A percentile compares a stretch with the other conserved stretches of the same genome.
Evolutionary conservation across 1,140 invertebrate species (phyloP).

Genomic region (Lasioglossum albipes): DNA sequence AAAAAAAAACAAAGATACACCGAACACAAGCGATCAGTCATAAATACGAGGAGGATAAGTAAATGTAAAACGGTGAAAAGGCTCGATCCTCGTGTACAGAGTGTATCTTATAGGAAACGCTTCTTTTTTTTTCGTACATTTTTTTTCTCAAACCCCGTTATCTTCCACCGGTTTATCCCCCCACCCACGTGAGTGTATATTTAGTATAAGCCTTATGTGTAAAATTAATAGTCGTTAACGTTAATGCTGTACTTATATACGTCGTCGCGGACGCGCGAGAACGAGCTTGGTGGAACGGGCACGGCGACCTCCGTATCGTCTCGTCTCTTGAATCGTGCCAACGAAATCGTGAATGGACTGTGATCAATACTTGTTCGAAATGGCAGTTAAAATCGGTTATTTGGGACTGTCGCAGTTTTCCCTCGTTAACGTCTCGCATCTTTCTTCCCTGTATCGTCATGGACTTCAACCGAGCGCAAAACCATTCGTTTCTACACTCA

Average conservation of each 20-base stretch:
- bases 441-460: no score
- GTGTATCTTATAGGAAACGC: constrained; percentile 50
- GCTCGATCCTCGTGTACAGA: not conserved
- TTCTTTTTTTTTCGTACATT: constrained; percentile 66
- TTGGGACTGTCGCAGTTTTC: no score
- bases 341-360: not conserved
- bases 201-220: constrained; percentile 71
- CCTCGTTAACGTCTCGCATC: no score
- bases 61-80: not conserved
- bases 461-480: no score
- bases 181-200: constrained; percentile 51
- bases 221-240: constrained; percentile 69
- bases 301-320: not conserved
- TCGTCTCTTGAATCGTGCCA: not conserved
- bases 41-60: not conserved
- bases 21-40: constrained; percentile 2
- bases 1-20: constrained; percentile 1
- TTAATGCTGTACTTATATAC: constrained; percentile 50
- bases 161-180: constrained; percentile 64
- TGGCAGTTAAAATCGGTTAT: no score
- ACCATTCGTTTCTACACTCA: no score
- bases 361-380: not conserved
- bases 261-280: not conserved
- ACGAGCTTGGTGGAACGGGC: not conserved
- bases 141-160: constrained; percentile 55